Evolutionary conservation across 1,140 invertebrate genomes (phyloP).

Genomic region (Schmidtea mediterranea): DNA sequence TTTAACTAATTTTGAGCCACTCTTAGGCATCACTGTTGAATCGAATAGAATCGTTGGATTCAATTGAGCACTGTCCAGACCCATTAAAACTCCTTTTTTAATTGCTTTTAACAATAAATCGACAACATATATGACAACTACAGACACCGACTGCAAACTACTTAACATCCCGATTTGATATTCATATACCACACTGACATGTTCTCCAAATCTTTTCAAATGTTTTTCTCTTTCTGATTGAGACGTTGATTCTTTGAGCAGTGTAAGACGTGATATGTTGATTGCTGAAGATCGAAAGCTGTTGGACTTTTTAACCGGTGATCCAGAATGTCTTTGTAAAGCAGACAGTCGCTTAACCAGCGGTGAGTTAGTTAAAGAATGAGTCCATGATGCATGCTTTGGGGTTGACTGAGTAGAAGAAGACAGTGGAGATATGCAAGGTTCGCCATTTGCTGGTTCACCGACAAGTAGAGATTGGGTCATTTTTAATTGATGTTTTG

Average conservation of each 20-base stretch:
- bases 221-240: neutral
- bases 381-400: too few relatives aligned
- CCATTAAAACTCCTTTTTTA: neutral
- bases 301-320: too few relatives aligned
- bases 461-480: too few relatives aligned
- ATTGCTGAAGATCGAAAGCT: too few relatives aligned
- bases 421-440: too few relatives aligned
- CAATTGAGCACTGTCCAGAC: neutral
- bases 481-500: too few relatives aligned
- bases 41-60: constrained; percentile 1
- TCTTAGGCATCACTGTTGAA: neutral
- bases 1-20: neutral
- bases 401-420: too few relatives aligned
- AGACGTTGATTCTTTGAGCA: neutral
- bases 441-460: too few relatives aligned
- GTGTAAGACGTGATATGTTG: neutral
- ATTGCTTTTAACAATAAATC: neutral
- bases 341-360: too few relatives aligned
- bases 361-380: too few relatives aligned
- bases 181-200: constrained; percentile 2
- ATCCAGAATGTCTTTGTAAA: too few relatives aligned
- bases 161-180: constrained; percentile 3
- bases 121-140: neutral
- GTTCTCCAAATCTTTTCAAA: constrained; percentile 1
- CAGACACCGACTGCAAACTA: neutral